Conservation (phyloP, 2,113 vertebrate species). For the human region GRCh38 chr2:195456501-195457000, state of each 20-base stretch:
- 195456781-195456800: slow-evolving; percentile 62
- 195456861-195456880: slow-evolving; percentile 42
- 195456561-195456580: too few species aligned
- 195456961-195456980: not conserved
- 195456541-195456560: not conserved
- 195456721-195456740: not conserved
- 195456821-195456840: slow-evolving; percentile 75
- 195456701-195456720: not conserved
- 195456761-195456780: slow-evolving; percentile 54
- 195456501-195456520: not conserved
- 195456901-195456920: slow-evolving; percentile 54
- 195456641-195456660: not conserved
- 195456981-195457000: slow-evolving; percentile 44
- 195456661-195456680: not conserved
- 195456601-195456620: not conserved
- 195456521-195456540: not conserved
- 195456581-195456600: not conserved
- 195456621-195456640: not conserved
- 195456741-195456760: slow-evolving; percentile 50
- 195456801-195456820: slow-evolving; percentile 75
- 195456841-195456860: slow-evolving; percentile 77
- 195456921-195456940: slow-evolving; percentile 50
- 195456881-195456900: slow-evolving; percentile 46
- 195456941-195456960: slow-evolving; percentile 11
- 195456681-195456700: slow-evolving; percentile 20